These are phyloP conservation scores for human DNA, from an alignment of 2,113 vertebrate species.

Conservation along the genomic window GRCh38 chr22:40925501-40926000, in stretches of 20 bases:
- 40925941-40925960: neutral
- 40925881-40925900: neutral
- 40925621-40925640: neutral
- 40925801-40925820: neutral
- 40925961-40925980: neutral
- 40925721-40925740: neutral
- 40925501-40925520: neutral
- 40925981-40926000: neutral
- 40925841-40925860: constrained; percentile 22
- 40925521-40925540: neutral
- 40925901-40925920: neutral
- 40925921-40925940: neutral
- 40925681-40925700: neutral
- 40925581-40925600: neutral
- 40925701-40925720: neutral
- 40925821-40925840: neutral
- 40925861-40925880: neutral
- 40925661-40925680: neutral
- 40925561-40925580: neutral
- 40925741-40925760: neutral
- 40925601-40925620: neutral
- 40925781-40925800: constrained; percentile 15
- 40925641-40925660: neutral
- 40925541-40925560: neutral
- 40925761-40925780: neutral